Conservation (phyloP, 2,797 vertebrate genomes). For the Ctenopoma kingsleyae region DNA sequence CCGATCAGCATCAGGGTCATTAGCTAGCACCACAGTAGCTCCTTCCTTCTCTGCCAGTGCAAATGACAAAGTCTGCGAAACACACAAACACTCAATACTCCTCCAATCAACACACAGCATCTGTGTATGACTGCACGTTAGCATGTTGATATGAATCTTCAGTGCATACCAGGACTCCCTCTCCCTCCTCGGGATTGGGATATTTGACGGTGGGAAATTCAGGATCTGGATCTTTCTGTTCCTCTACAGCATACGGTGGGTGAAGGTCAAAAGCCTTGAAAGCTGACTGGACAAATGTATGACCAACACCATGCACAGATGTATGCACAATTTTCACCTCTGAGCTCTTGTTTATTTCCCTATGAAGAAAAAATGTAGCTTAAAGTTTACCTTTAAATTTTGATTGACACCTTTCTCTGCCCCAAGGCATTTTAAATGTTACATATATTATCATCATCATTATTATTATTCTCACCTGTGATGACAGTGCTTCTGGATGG, state of each 20-base stretch:
- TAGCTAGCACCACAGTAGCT: conserved; percentile 91
- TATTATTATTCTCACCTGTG: conserved; percentile 85
- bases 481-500: conserved; percentile 93
- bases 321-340: conserved; percentile 96
- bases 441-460: background rate
- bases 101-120: background rate
- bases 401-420: background rate
- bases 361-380: conserved; percentile 57
- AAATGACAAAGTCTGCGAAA: conserved; percentile 93
- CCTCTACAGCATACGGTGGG: conserved; percentile 90
- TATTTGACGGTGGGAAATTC: conserved; percentile 97
- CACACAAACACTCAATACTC: conserved; percentile 24
- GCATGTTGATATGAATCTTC: background rate
- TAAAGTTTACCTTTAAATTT: background rate
- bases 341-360: conserved; percentile 90
- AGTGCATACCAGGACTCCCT: conserved; percentile 92
- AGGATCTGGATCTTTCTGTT: conserved; percentile 96
- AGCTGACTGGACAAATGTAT: conserved; percentile 92
- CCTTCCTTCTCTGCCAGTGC: conserved; percentile 91
- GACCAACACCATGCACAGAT: conserved; percentile 96
- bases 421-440: background rate
- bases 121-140: background rate
- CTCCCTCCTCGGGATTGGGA: conserved; percentile 97
- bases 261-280: conserved; percentile 92
- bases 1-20: conserved; percentile 97